Percentiles rank a stretch among this genome's conserved stretches.
phyloP scores from a whole-genome alignment of 2,113 vertebrate genomes.

The Monopterus albus region DNA sequence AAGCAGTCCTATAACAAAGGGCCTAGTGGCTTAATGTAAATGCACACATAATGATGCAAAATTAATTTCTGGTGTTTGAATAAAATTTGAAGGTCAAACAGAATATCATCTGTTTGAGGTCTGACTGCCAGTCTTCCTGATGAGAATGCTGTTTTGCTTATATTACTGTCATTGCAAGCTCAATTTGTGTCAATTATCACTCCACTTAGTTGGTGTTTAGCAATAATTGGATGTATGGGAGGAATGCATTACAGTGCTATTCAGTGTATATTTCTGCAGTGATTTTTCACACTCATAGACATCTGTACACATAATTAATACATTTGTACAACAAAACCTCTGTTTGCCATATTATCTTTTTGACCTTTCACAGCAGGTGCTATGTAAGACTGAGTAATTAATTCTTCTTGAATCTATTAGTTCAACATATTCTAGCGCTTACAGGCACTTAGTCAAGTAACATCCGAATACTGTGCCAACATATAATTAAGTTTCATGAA shows the following conservation, averaged over 20 bases:
- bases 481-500: constrained; percentile 54
- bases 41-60: constrained; percentile 25
- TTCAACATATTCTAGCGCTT: constrained; percentile 43
- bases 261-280: not conserved
- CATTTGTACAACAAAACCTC: constrained; percentile 24
- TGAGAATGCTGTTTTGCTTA: constrained; percentile 9
- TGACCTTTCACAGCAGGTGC: constrained; percentile 63
- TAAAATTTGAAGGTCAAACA: constrained; percentile 50
- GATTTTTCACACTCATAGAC: constrained; percentile 24
- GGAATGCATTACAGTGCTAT: not conserved
- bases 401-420: constrained; percentile 49
- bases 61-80: constrained; percentile 16
- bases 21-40: not conserved
- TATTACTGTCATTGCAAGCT: constrained; percentile 9
- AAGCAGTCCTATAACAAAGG: constrained; percentile 16
- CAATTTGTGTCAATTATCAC: constrained; percentile 39
- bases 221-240: constrained; percentile 29
- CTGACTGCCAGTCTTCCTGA: constrained; percentile 10
- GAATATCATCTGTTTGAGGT: not conserved
- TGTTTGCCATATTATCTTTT: constrained; percentile 45
- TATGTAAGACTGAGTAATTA: constrained; percentile 45
- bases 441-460: constrained; percentile 36
- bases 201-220: constrained; percentile 26
- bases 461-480: constrained; percentile 49
- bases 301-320: constrained; percentile 29